Conservation (phyloP, 2,797 vertebrate genomes). For the Todus mexicanus region DNA sequence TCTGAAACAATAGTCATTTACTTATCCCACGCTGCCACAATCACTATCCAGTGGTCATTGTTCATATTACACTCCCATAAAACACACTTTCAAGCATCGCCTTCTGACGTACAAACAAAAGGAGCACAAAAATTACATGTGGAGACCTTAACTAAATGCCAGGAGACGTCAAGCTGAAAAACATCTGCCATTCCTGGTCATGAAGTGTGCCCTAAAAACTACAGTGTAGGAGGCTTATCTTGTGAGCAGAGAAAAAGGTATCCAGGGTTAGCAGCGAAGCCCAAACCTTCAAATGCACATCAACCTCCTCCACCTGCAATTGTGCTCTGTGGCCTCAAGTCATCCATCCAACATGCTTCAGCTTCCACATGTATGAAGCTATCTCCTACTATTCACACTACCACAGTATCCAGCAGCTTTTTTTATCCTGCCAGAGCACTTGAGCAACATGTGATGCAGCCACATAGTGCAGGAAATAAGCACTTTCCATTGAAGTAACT, state of each 20-base stretch:
- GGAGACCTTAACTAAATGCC: constrained; percentile 13
- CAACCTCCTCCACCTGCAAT: background rate
- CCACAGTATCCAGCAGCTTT: background rate
- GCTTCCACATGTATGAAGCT: rapidly evolving
- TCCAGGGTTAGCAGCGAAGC: background rate
- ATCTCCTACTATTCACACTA: background rate
- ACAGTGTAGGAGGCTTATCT: background rate
- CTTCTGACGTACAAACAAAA: background rate
- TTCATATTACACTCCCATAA: background rate
- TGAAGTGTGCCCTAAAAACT: background rate
- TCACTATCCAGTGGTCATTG: background rate
- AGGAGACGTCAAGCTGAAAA: constrained; percentile 37
- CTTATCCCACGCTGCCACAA: background rate
- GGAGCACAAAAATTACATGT: constrained; percentile 3
- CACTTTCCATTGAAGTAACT: background rate
- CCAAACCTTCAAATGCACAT: background rate
- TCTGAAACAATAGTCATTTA: background rate
- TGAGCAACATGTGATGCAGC: background rate
- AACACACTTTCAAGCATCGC: background rate
- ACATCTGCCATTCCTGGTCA: constrained; percentile 1
- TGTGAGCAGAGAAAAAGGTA: background rate
- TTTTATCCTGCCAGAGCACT: background rate
- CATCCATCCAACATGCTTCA: background rate
- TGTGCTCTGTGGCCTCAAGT: background rate
- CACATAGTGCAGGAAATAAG: background rate